These are phyloP conservation scores for Drosophila rubida DNA, from an alignment of 2,888 invertebrate species.

Conservation along the genomic window DNA sequence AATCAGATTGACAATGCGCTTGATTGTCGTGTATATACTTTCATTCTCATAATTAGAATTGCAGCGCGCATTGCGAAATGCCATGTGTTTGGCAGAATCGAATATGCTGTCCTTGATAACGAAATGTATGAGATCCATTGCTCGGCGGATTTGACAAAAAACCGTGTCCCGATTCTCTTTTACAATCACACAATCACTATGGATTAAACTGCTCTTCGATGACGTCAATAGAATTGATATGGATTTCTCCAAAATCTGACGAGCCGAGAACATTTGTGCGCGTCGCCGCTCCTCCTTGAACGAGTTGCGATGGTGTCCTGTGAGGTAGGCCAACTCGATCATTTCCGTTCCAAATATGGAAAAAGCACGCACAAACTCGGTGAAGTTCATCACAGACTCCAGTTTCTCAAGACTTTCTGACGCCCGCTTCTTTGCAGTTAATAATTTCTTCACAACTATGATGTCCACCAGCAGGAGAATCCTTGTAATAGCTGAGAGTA, in stretches of 20 bases:
- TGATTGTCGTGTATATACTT: slow-evolving; percentile 91
- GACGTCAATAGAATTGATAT: slow-evolving; percentile 98
- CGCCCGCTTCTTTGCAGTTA: slow-evolving; percentile 98
- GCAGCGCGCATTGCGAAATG: slow-evolving; percentile 62
- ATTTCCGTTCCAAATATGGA: slow-evolving; percentile 99
- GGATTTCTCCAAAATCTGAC: slow-evolving; percentile 97
- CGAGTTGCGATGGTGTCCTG: slow-evolving; percentile 92
- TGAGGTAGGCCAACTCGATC: slow-evolving; percentile 98
- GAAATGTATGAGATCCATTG: slow-evolving; percentile 98
- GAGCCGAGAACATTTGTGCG: slow-evolving; percentile 98
- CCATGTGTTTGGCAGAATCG: slow-evolving; percentile 86
- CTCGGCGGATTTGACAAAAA: slow-evolving; percentile 98
- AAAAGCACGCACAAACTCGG: slow-evolving; percentile 99
- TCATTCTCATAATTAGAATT: slow-evolving; percentile 85
- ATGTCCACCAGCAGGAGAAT: slow-evolving; percentile 98
- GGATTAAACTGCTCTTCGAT: slow-evolving; percentile 97
- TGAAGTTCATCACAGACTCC: slow-evolving; percentile 95
- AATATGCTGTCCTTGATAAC: slow-evolving; percentile 98
- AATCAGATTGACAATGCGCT: slow-evolving; percentile 92
- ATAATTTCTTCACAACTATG: slow-evolving; percentile 97
- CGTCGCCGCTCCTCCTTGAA: slow-evolving; percentile 96
- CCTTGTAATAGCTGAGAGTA: slow-evolving; percentile 97
- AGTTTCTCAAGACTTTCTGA: slow-evolving; percentile 92
- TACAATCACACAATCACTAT: slow-evolving; percentile 96
- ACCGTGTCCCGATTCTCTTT: slow-evolving; percentile 98